phyloP scores from a whole-genome alignment of 2,797 vertebrate genomes.

The Calcarius lapponicus region DNA sequence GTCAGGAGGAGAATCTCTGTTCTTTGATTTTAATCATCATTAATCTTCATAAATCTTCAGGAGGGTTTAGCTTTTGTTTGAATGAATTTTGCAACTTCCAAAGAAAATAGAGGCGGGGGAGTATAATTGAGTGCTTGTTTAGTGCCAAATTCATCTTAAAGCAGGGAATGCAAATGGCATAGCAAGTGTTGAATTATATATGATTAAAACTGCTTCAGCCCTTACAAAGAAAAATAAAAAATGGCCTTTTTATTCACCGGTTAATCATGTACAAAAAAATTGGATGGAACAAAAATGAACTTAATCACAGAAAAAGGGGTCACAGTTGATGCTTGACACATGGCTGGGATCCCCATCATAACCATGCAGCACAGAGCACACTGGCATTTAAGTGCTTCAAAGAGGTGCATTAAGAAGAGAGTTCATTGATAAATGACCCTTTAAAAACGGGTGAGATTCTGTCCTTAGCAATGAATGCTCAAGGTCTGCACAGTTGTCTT shows the following conservation, averaged over 20 bases:
- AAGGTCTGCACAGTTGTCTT: neutral
- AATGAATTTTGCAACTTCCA: constrained; percentile 67
- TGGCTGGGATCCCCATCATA: neutral
- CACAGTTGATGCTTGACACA: constrained; percentile 7
- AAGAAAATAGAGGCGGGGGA: constrained; percentile 51
- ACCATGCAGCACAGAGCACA: neutral
- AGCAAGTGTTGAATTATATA: constrained; percentile 40
- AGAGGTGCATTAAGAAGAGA: constrained; percentile 9
- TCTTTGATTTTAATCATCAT: constrained; percentile 38
- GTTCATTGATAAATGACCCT: constrained; percentile 30
- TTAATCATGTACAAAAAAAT: constrained; percentile 10
- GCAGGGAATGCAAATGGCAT: neutral
- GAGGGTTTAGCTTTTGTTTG: constrained; percentile 51
- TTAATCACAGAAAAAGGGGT: constrained; percentile 50
- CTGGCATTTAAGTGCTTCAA: constrained; percentile 18
- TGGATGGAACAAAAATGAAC: constrained; percentile 35
- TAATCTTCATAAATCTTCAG: constrained; percentile 45
- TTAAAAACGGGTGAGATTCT: neutral
- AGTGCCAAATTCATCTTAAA: constrained; percentile 60
- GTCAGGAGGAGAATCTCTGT: neutral
- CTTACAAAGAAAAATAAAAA: constrained; percentile 25
- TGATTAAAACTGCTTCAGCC: constrained; percentile 40
- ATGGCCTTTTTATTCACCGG: neutral
- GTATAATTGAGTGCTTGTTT: constrained; percentile 60
- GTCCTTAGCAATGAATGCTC: neutral